Evolutionary conservation across 2,888 invertebrate genomes (phyloP), one percentile per base, ranked within the genome.

Genomic region (Torymus tubicola): DNA sequence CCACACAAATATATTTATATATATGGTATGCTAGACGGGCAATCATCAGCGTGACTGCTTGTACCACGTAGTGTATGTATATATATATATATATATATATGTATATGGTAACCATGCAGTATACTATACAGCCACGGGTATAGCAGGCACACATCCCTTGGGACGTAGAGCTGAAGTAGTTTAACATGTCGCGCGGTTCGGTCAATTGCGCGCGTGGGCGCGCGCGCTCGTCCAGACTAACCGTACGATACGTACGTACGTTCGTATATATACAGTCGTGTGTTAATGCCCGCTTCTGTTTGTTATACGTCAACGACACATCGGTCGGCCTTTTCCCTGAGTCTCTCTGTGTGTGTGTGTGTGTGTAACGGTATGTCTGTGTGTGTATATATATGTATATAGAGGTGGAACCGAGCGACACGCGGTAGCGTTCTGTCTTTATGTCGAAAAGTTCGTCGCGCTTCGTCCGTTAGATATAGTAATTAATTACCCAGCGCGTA

Each of bases 141-240:
- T n/a, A n/a, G n/a, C n/a, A n/a, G n/a, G n/a, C 8, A 57, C 31
- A 0, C 5, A 42, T 71, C 79, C 81, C 75, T 31, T 53, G 76
- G 67, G 72, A 64, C 31, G 31, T 3, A 8, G 14, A n/a, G 71
- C 72, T 76, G 63, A 63, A 82, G 81, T 76, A 82, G 71, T 82
- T 82, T 82, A 76, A 80, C 80, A 80, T 82, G 81, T 80, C n/a
- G n/a, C 79, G 75, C 74, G 68, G 76, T 69, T 53, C 76, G 76
- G 72, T 75, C 80, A 82, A 82, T 82, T 82, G 75, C 74, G 55
- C 61, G 52, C 64, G 53, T n/a, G n/a, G n/a, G n/a, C n/a, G n/a
- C n/a, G n/a, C n/a, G n/a, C n/a, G n/a, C n/a, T n/a, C n/a, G n/a
- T n/a, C n/a, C n/a, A n/a, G n/a, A n/a, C n/a, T n/a, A n/a, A n/a